Evolutionary conservation across 2,113 vertebrate species (phyloP), one percentile per base, ranked within the genome.

Genomic region (Martes martes): DNA sequence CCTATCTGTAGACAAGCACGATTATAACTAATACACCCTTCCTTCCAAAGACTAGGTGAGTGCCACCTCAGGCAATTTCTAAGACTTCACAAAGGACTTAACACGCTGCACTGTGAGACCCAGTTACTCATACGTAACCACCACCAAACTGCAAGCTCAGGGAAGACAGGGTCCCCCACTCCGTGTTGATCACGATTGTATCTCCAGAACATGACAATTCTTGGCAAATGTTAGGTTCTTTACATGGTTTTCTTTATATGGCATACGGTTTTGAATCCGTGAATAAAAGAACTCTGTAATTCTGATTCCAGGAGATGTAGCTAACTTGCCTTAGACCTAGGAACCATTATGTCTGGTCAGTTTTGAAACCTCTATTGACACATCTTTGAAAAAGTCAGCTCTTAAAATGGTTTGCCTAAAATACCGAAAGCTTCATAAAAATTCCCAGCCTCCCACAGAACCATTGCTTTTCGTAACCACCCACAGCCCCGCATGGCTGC

Each of bases 361-460:
- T n/a, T 84, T 91, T 45, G 19, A 89, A 90, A 90, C 26, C 33
- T 85, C 63, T 92, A 2, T 67, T 87, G 74, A 69, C 19, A 52
- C 15, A 52, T 55, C 45, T 78, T 88, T 57, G 45, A 92, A 84
- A 93, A 95, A 86, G 57, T 95, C 45, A 89, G 8, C 55, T 95
- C 81, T 85, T 73, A 91, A 97, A 91, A 50, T 50, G 23, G 67
- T 94, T 97, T 92, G 18, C 50, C 69, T 86, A 33, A 96, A 96
- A 89, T 87, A 94, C 84, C 23, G 83, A 88, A 93, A 97, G 87
- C 18, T 98, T 97, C 98, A 91, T 93, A 97, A 97, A 97, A 96
- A 97, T 89, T 61, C 13, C 21, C 1, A 2, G 67, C 87, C 86
- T 97, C 88, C 93, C 94, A 89, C 94, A 87, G 93, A 98, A 86